phyloP scores from a whole-genome alignment of 2,888 invertebrate genomes.

The Lydus trimaculatus region DNA sequence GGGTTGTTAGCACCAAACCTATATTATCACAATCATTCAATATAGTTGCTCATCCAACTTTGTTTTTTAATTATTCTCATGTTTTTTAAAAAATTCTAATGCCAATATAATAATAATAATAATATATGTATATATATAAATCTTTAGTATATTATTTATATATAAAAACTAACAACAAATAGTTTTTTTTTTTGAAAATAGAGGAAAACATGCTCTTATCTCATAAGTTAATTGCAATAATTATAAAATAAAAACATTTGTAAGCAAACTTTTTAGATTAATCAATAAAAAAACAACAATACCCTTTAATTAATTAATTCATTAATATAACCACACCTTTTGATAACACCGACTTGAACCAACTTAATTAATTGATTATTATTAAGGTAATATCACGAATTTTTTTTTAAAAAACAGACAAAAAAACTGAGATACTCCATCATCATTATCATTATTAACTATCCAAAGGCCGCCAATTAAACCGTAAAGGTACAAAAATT shows the following conservation, averaged over 20 bases:
- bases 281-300: constrained; percentile 43
- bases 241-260: constrained; percentile 37
- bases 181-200: constrained; percentile 35
- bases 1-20: constrained; percentile 61
- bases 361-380: constrained; percentile 46
- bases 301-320: no score
- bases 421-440: constrained; percentile 16
- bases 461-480: constrained; percentile 53
- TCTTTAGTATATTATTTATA: constrained; percentile 51
- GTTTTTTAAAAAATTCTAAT: constrained; percentile 38
- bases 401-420: no score
- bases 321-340: constrained; percentile 47
- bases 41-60: constrained; percentile 36
- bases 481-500: constrained; percentile 41
- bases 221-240: constrained; percentile 26
- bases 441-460: constrained; percentile 43
- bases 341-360: constrained; percentile 53
- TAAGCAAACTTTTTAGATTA: constrained; percentile 44
- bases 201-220: constrained; percentile 39
- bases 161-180: constrained; percentile 57
- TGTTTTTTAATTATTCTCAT: constrained; percentile 12
- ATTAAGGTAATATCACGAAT: constrained; percentile 54
- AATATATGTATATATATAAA: constrained; percentile 49
- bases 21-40: constrained; percentile 60
- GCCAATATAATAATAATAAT: constrained; percentile 52